Conservation (phyloP, 2,113 vertebrate species). For the Spea bombifrons region DNA sequence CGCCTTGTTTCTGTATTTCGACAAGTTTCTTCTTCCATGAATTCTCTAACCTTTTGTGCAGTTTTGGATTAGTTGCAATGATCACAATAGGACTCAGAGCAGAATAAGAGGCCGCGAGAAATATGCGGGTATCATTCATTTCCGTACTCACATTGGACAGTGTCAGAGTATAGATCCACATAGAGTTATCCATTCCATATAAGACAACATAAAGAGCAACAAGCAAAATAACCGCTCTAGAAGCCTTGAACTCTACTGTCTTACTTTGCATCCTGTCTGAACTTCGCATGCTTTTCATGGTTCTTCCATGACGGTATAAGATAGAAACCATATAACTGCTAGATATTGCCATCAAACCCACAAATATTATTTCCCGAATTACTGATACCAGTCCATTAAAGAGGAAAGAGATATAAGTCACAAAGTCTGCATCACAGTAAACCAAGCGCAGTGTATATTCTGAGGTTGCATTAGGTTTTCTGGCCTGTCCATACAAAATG, state of each 20-base stretch:
- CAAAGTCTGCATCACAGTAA: slow-evolving; percentile 36
- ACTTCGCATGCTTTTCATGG: slow-evolving; percentile 18
- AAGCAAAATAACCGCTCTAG: slow-evolving; percentile 38
- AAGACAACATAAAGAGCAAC: slow-evolving; percentile 34
- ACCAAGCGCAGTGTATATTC: slow-evolving; percentile 27
- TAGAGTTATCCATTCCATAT: slow-evolving; percentile 42
- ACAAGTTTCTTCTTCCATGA: slow-evolving; percentile 5
- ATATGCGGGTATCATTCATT: slow-evolving; percentile 23
- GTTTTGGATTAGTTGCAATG: slow-evolving; percentile 33
- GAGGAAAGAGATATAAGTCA: slow-evolving; percentile 14
- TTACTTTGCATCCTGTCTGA: slow-evolving; percentile 20
- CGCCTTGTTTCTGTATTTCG: slow-evolving; percentile 3
- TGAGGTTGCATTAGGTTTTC: slow-evolving; percentile 18
- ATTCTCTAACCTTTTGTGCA: not conserved
- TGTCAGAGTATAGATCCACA: slow-evolving; percentile 39
- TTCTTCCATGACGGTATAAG: slow-evolving; percentile 34
- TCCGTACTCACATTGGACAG: slow-evolving; percentile 12
- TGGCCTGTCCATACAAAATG: slow-evolving; percentile 20
- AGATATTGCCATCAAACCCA: slow-evolving; percentile 32
- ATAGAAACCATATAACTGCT: slow-evolving; percentile 42
- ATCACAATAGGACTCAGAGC: slow-evolving; percentile 29
- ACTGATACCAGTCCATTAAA: slow-evolving; percentile 32
- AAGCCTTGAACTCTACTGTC: slow-evolving; percentile 21
- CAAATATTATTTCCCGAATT: slow-evolving; percentile 29
- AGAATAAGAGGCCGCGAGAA: slow-evolving; percentile 27